These are phyloP conservation scores for Lepidochrysops patricia DNA, from an alignment of 2,888 invertebrate species.

Conservation along the genomic window DNA sequence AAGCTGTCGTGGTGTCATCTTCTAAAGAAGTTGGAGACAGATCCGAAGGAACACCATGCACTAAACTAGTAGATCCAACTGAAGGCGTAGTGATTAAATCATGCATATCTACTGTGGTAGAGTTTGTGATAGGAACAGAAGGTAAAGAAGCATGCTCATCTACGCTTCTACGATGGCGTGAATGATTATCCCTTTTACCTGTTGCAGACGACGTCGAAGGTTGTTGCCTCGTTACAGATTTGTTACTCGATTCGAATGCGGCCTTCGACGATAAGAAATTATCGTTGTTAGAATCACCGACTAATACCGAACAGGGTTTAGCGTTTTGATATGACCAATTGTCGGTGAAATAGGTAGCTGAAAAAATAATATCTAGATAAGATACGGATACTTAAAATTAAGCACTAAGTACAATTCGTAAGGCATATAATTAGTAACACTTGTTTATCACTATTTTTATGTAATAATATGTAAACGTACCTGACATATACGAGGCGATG, in stretches of 20 bases:
- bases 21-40: conserved; percentile 30
- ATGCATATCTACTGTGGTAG: conserved; percentile 70
- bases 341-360: conserved; percentile 84
- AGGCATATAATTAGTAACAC: too few relatives aligned
- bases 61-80: conserved; percentile 58
- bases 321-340: conserved; percentile 90
- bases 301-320: conserved; percentile 88
- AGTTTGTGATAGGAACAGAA: conserved; percentile 53
- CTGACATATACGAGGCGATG: conserved; percentile 90
- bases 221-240: conserved; percentile 79
- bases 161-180: conserved; percentile 82
- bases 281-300: conserved; percentile 83
- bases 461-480: conserved; percentile 57
- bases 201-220: conserved; percentile 71
- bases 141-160: conserved; percentile 75
- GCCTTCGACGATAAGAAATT: conserved; percentile 80
- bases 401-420: too few relatives aligned
- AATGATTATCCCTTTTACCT: conserved; percentile 69
- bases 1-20: conserved; percentile 36
- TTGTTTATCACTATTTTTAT: too few relatives aligned
- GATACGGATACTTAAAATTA: not conserved
- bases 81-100: conserved; percentile 58
- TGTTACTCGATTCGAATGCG: conserved; percentile 79
- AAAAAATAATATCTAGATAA: conserved; percentile 27
- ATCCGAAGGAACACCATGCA: conserved; percentile 61